A percentile compares a stretch with the other conserved stretches of the same genome.
Conservation (phyloP, 2,113 vertebrate species). For the Heteronetta atricapilla region DNA sequence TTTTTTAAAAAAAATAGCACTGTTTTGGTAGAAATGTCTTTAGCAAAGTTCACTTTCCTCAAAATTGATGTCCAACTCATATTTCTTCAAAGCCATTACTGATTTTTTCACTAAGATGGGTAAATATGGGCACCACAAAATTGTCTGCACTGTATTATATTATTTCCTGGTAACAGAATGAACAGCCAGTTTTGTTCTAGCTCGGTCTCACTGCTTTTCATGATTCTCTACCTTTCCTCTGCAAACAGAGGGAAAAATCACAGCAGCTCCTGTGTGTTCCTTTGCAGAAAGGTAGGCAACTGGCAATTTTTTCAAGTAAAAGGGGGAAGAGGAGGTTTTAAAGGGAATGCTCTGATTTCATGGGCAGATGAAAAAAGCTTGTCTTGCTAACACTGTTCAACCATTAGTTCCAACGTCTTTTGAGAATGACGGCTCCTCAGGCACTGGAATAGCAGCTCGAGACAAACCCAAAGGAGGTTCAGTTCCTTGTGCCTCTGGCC, state of each 20-base stretch:
- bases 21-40: not conserved
- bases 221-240: not conserved
- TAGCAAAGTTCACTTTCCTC: not conserved
- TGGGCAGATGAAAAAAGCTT: not conserved
- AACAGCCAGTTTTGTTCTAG: not conserved
- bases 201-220: not conserved
- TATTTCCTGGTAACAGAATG: not conserved
- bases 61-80: not conserved
- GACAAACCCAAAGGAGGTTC: rapidly evolving
- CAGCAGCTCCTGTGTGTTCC: not conserved
- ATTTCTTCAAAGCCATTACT: not conserved
- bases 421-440: not conserved
- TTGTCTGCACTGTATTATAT: not conserved
- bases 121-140: not conserved
- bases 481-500: not conserved
- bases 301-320: not conserved
- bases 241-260: not conserved
- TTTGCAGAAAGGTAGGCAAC: not conserved
- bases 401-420: not conserved
- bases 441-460: rapidly evolving
- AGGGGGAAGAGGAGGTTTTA: not conserved
- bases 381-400: not conserved
- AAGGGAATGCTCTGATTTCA: not conserved
- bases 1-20: too few species aligned
- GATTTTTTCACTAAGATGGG: not conserved